Evolutionary conservation across 2,113 vertebrate genomes (phyloP), one percentile per base, ranked within the genome.

Genomic region (Zosterops lateralis): DNA sequence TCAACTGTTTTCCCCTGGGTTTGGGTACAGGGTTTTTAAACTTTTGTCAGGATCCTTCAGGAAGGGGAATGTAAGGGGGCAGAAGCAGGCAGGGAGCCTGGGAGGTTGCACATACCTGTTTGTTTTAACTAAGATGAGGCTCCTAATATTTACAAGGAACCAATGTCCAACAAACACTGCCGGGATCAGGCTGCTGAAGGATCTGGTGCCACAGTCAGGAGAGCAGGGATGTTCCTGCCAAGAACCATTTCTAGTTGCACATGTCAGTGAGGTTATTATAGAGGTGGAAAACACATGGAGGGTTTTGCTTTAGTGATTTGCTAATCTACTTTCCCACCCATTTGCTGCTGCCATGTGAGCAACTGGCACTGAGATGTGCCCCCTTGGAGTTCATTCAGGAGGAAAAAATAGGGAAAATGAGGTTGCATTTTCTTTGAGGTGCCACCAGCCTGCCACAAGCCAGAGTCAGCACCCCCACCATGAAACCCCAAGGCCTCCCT

Each of bases 371-470:
- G 82, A 84, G 26, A 6, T 7, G 9, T 3, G 44, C 31, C 40
- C 40, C 44, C 31, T 60, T 0, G 0, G 66, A 89, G 32, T 6
- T 78, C 71, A 68, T n/a, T 51, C 51, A 25, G 21, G 0, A 1
- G 6, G 15, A 10, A 50, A 50, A 91, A 81, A 51, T 0, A 58
- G 28, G 58, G 34, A 40, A 91, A 81, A 81, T 0, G 0, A 87
- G 29, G 81, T 25, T 29, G 19, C 13, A 12, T 47, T 34, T 91
- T 62, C 51, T 42, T 45, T 22, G 51, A 38, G 26, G 32, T 75
- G 48, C 32, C 62, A 82, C n/a, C 56, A 88, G 25, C 19, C 36
- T 72, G 76, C 17, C 9, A 5, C 9, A 17, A 62, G n/a, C 21
- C 4, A 7, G 47, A 82, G 8, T 38, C 42, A 87, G 74, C n/a